phyloP scores from a whole-genome alignment of 2,113 vertebrate species.

The Ictalurus punctatus region DNA sequence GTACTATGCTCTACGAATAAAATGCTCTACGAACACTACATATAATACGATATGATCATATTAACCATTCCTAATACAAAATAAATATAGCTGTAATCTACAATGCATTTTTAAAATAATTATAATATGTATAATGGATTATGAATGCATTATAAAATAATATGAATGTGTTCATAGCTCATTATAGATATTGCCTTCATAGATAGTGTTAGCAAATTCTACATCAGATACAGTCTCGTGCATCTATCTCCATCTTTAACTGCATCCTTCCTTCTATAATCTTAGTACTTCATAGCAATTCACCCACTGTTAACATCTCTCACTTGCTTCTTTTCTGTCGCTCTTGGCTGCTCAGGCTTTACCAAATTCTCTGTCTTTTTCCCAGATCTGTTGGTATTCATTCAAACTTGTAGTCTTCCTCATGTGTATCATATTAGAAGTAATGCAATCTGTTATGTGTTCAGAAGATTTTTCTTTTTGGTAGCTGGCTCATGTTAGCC shows the following conservation, averaged over 20 bases:
- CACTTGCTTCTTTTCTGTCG: neutral
- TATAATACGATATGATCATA: neutral
- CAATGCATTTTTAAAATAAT: neutral
- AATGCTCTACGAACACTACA: too few species aligned
- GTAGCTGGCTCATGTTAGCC: too few species aligned
- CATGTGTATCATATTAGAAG: neutral
- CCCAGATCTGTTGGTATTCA: neutral
- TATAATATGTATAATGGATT: neutral
- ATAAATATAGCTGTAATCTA: too few species aligned
- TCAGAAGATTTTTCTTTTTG: too few species aligned
- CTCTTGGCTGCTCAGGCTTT: neutral
- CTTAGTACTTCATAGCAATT: neutral
- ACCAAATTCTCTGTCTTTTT: neutral
- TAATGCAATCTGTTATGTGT: neutral
- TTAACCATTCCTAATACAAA: neutral
- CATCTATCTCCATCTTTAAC: neutral
- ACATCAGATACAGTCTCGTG: neutral
- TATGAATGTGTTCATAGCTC: neutral
- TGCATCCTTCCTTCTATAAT: neutral
- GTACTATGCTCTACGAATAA: too few species aligned
- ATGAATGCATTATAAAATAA: neutral
- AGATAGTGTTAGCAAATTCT: neutral
- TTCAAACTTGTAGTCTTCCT: neutral
- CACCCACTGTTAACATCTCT: neutral
- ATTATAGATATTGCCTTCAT: neutral